Conservation (phyloP, 1,140 invertebrate species). For the Formica selysi region DNA sequence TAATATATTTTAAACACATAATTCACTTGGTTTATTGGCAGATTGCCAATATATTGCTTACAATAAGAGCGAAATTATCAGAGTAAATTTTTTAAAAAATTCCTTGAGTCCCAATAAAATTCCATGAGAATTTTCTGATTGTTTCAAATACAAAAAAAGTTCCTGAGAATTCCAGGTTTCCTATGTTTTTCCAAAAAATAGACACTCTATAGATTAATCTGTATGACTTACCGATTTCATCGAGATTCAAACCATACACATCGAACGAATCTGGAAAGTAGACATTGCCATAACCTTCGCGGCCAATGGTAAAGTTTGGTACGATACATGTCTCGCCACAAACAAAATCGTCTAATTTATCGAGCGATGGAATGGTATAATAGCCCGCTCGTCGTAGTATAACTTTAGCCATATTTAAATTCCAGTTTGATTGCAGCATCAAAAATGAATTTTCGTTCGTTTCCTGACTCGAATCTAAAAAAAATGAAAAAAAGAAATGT, state of each 20-base stretch:
- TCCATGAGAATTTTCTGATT: too few relatives aligned
- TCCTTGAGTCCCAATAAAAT: too few relatives aligned
- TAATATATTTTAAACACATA: too few relatives aligned
- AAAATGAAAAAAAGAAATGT: not conserved
- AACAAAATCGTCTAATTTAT: slow-evolving; percentile 87
- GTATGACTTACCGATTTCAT: slow-evolving; percentile 90
- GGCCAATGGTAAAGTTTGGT: slow-evolving; percentile 96
- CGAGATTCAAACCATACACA: slow-evolving; percentile 95
- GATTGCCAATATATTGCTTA: too few relatives aligned
- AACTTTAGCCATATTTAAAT: slow-evolving; percentile 88
- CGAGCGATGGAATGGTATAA: slow-evolving; percentile 91
- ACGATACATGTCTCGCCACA: slow-evolving; percentile 93
- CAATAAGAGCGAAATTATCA: too few relatives aligned
- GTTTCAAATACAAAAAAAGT: too few relatives aligned
- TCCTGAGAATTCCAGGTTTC: too few relatives aligned
- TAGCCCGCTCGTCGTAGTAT: slow-evolving; percentile 91
- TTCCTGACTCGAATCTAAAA: slow-evolving; percentile 79
- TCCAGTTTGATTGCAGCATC: slow-evolving; percentile 80
- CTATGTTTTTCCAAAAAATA: not conserved
- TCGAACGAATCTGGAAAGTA: slow-evolving; percentile 95
- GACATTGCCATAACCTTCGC: slow-evolving; percentile 96
- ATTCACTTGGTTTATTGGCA: too few relatives aligned
- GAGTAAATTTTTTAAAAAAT: too few relatives aligned
- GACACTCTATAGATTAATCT: slow-evolving; percentile 10
- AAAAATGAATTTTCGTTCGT: slow-evolving; percentile 75